Conservation (phyloP, 2,797 vertebrate genomes). For the Sebastes minor region DNA sequence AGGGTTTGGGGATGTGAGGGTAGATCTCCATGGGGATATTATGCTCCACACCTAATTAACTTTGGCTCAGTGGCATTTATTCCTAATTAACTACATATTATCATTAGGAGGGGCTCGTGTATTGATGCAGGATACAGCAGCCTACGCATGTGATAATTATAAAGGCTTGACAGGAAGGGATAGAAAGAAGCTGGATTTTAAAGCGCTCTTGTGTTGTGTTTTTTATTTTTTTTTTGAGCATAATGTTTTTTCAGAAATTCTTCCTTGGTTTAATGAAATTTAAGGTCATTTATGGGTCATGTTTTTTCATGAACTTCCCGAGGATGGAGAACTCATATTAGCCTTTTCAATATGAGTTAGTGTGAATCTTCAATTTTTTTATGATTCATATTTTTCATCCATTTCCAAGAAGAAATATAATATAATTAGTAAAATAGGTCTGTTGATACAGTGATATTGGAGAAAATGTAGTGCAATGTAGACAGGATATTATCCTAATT, state of each 20-base stretch:
- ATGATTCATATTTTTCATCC: not conserved
- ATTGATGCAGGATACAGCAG: conserved; percentile 65
- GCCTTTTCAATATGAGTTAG: not conserved
- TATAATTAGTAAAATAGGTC: not conserved
- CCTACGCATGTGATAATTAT: conserved; percentile 66
- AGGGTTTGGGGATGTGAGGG: conserved; percentile 34
- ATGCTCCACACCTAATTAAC: conserved; percentile 73
- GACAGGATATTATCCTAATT: not conserved
- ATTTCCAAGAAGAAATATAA: not conserved
- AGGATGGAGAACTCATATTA: not conserved
- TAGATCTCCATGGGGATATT: conserved; percentile 57
- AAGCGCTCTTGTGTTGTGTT: not conserved
- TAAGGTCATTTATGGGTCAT: not conserved
- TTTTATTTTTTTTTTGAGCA: not conserved
- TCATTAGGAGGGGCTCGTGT: conserved; percentile 68
- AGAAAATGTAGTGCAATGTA: not conserved
- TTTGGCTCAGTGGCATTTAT: conserved; percentile 74
- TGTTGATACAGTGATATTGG: not conserved
- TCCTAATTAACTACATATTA: conserved; percentile 79
- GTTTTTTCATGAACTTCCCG: not conserved
- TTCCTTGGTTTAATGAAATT: not conserved
- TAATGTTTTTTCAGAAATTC: conserved; percentile 4
- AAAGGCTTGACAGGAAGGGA: conserved; percentile 58
- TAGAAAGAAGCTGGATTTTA: conserved; percentile 21
- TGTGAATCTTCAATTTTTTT: not conserved